Conservation (phyloP, 2,113 vertebrate genomes). For the Thunnus maccoyii region DNA sequence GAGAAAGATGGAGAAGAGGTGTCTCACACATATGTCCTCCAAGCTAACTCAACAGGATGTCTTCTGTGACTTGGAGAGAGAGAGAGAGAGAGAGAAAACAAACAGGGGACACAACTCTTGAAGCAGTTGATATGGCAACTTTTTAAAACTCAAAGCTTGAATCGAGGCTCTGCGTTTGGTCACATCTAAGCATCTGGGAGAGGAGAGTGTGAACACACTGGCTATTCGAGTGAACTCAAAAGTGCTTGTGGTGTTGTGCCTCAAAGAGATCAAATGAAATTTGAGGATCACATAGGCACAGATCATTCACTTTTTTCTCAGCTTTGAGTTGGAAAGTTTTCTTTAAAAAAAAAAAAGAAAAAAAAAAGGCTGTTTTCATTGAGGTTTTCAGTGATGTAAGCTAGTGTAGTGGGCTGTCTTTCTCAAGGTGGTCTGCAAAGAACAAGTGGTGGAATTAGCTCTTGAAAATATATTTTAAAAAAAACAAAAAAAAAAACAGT, state of each 20-base stretch:
- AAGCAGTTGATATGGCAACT: slow-evolving; percentile 85
- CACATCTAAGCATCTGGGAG: slow-evolving; percentile 58
- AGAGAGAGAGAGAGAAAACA: slow-evolving; percentile 41
- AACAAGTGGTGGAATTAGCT: slow-evolving; percentile 64
- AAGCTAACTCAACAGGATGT: slow-evolving; percentile 65
- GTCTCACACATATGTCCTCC: slow-evolving; percentile 84
- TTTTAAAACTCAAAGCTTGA: slow-evolving; percentile 92
- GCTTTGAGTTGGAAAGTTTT: slow-evolving; percentile 89
- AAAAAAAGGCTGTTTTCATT: slow-evolving; percentile 59
- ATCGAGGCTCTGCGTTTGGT: slow-evolving; percentile 75
- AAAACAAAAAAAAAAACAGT: slow-evolving; percentile 65
- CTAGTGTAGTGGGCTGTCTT: slow-evolving; percentile 79
- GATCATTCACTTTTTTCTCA: slow-evolving; percentile 67
- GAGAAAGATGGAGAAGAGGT: slow-evolving; percentile 84
- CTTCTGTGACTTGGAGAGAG: slow-evolving; percentile 79
- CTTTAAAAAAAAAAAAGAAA: slow-evolving; percentile 41
- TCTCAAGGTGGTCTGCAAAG: slow-evolving; percentile 83
- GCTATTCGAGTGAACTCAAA: slow-evolving; percentile 54
- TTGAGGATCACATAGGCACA: slow-evolving; percentile 42
- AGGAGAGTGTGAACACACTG: slow-evolving; percentile 37
- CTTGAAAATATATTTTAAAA: slow-evolving; percentile 30
- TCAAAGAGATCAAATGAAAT: slow-evolving; percentile 47
- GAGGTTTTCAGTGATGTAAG: slow-evolving; percentile 64
- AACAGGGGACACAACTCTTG: slow-evolving; percentile 72
- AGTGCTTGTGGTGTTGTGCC: slow-evolving; percentile 45